Evolutionary conservation across 2,888 invertebrate genomes (phyloP), one percentile per base, ranked within the genome.

Genomic region (Teleiodes luculella): DNA sequence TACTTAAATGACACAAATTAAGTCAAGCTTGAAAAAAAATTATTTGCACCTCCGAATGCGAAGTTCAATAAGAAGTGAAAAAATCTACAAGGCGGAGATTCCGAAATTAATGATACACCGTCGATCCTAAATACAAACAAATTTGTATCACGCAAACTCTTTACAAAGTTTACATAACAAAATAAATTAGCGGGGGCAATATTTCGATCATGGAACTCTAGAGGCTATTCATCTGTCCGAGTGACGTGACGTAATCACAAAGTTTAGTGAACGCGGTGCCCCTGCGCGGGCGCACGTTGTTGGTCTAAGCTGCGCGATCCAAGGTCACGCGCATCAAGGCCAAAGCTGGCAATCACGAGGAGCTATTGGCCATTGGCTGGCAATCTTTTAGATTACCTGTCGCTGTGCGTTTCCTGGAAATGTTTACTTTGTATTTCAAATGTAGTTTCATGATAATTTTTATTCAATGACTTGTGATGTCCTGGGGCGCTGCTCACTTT

Each of bases 181-280:
- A 49, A n/a, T 20, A 28, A 49, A 49, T 49, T 49, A 28, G 49
- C 37, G 20, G 48, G 53, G 49, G 52, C 53, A 55, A 74, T 78
- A 68, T 74, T 72, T 65, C 72, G 78, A 78, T 74, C 74, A 65
- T 76, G 71, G 78, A 80, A 80, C 78, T 78, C 73, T 72, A 70
- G 67, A 81, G 78, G 77, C 76, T 78, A 78, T 80, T 80, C 77
- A 80, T 82, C 77, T 75, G 70, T 70, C 75, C 70, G 75, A 83
- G 83, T 78, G 81, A 65, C 73, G 72, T 86, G 86, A 86, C 83
- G 86, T 81, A 86, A 86, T 77, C 66, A 62, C 72, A 85, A 81
- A 86, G 87, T 87, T 86, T 86, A 86, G 84, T 86, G 86, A 88
- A 86, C 88, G 87, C 74, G 59, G 74, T 67, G 59, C 57, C 62